A percentile compares a stretch with the other conserved stretches of the same genome.
Evolutionary conservation across 2,888 invertebrate genomes (phyloP).

Genomic region (Vesta saturnalis): DNA sequence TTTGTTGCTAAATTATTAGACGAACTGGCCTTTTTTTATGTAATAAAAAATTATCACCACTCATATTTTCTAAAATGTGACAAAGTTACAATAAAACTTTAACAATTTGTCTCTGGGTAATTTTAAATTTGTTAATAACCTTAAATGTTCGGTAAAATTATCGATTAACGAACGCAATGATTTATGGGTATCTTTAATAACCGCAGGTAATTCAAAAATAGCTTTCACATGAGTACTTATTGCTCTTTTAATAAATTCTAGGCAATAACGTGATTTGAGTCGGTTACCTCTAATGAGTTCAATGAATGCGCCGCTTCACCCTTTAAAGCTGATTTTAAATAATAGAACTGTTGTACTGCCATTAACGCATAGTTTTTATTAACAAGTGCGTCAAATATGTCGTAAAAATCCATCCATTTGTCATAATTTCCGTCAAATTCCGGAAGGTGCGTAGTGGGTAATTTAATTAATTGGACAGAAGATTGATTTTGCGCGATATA

Average conservation of each 20-base stretch:
- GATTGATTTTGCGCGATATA: too few species aligned
- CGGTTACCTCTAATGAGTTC: background rate
- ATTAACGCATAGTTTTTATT: background rate
- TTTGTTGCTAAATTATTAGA: background rate
- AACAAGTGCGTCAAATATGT: background rate
- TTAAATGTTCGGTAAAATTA: background rate
- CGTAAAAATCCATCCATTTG: slow-evolving; percentile 16
- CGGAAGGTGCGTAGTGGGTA: background rate
- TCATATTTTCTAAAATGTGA: background rate
- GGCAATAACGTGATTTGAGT: slow-evolving; percentile 2
- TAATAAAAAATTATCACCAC: slow-evolving; percentile 7
- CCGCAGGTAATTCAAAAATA: background rate
- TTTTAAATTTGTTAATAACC: background rate
- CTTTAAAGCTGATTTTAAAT: background rate
- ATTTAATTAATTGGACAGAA: slow-evolving; percentile 2
- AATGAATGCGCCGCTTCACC: background rate
- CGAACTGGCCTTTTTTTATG: background rate
- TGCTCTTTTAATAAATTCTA: slow-evolving; percentile 8
- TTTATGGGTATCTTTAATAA: slow-evolving; percentile 5
- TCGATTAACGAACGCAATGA: background rate
- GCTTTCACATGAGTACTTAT: slow-evolving; percentile 9
- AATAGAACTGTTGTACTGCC: background rate
- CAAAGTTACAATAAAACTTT: background rate
- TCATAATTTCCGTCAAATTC: slow-evolving; percentile 9
- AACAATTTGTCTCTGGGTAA: background rate